Evolutionary conservation across 2,797 vertebrate genomes (phyloP), one percentile per base, ranked within the genome.

Genomic region (Bufotes viridis): DNA sequence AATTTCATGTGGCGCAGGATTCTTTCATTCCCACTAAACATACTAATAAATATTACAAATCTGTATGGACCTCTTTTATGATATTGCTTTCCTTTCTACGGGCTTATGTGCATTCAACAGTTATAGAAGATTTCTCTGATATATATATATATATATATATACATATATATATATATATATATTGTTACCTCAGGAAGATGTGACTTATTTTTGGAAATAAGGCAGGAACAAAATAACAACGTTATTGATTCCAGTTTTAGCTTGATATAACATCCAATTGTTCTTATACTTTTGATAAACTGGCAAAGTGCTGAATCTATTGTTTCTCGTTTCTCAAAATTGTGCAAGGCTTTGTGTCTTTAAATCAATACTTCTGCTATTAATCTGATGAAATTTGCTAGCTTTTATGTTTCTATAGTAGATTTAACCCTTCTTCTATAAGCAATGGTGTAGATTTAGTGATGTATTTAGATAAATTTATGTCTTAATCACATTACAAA

Each of bases 161-260:
- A 42, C 6, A 42, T 42, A 42, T 42, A 42, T 42, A 42, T 42
- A 42, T 42, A 42, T 42, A 42, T 42, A 42, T 42, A 42, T 42
- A 42, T 42, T 6, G 6, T 42, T 42, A 42, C 55, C 75, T 65
- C 6, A 42, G 26, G 81, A 81, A 88, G 20, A 67, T 58, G 67
- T 85, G 76, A 53, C 69, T 85, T 88, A 88, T 61, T 53, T 51
- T 82, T 88, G 78, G 78, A 74, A 81, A 49, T 53, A 85, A 81
- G 51, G 55, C 57, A 49, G 81, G 49, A 57, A 74, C 90, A 72
- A 86, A 90, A 90, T 87, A 90, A 65, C 9, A 70, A 80, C 34
- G 42, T 24, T 86, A 89, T 91, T 81, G 91, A 92, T 91, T 92
- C 65, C 20, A 87, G 84, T 53, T 57, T 67, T 26, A 90, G 34